Percentiles rank a stretch among this genome's conserved stretches.
Evolutionary conservation across 2,797 vertebrate genomes (phyloP).

Genomic region (Hoplostethus atlanticus): DNA sequence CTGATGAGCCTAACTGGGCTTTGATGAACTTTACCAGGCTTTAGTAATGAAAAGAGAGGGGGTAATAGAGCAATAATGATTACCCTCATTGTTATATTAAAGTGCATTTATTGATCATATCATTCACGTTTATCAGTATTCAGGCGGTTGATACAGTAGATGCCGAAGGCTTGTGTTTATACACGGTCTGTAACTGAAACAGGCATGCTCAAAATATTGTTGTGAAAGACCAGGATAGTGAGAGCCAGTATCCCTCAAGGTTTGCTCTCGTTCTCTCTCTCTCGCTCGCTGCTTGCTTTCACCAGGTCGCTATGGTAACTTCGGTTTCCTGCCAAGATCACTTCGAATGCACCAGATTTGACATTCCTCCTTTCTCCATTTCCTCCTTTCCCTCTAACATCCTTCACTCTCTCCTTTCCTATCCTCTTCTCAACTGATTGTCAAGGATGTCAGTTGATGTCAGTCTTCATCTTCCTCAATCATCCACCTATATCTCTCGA

Average conservation of each 20-base stretch:
- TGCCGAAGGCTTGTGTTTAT: not conserved
- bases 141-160: slow-evolving; percentile 1
- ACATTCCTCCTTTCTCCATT: slow-evolving; percentile 67
- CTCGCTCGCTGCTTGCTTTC: slow-evolving; percentile 52
- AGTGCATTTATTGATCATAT: slow-evolving; percentile 11
- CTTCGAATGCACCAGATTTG: slow-evolving; percentile 73
- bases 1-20: slow-evolving; percentile 47
- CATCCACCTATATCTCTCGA: not conserved
- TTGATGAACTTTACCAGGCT: slow-evolving; percentile 57
- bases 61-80: slow-evolving; percentile 15
- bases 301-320: slow-evolving; percentile 82
- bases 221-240: slow-evolving; percentile 19
- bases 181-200: not conserved
- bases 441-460: slow-evolving; percentile 10
- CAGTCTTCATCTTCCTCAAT: slow-evolving; percentile 14
- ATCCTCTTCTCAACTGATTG: slow-evolving; percentile 36
- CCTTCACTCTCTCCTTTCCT: slow-evolving; percentile 45
- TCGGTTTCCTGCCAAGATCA: slow-evolving; percentile 75
- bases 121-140: not conserved
- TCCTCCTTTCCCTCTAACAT: slow-evolving; percentile 48
- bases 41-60: slow-evolving; percentile 34
- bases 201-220: slow-evolving; percentile 16
- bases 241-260: slow-evolving; percentile 66
- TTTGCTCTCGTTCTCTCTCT: slow-evolving; percentile 43
- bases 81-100: slow-evolving; percentile 26